Conservation (phyloP, 1,140 invertebrate genomes). For the Nomia melanderi region DNA sequence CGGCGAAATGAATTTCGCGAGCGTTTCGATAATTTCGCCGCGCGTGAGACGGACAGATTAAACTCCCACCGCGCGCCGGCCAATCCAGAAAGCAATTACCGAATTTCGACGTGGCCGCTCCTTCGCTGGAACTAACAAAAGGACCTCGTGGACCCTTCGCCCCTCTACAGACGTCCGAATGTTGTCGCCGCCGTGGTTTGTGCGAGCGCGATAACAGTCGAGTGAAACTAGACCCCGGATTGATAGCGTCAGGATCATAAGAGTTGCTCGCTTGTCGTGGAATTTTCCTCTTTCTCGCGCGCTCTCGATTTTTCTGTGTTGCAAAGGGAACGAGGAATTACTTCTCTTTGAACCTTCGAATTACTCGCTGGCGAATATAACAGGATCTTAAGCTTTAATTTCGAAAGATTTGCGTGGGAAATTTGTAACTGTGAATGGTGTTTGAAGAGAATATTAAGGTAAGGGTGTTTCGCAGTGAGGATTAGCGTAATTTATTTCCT, state of each 20-base stretch:
- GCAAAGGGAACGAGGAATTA: no score
- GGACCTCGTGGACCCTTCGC: conserved; percentile 50
- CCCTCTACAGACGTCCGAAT: conserved; percentile 19
- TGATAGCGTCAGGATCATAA: conserved; percentile 24
- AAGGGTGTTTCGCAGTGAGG: no score
- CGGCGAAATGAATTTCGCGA: not conserved
- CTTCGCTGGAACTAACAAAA: conserved; percentile 62
- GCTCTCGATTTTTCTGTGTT: no score
- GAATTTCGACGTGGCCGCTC: conserved; percentile 60
- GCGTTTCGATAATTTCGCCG: conserved; percentile 46
- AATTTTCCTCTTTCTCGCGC: not conserved
- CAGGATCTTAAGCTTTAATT: no score
- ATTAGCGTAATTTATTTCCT: no score
- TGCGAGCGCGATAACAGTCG: conserved; percentile 54
- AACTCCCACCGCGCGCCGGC: conserved; percentile 61
- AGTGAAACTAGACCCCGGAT: conserved; percentile 49
- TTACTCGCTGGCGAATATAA: no score
- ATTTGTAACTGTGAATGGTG: no score
- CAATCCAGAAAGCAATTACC: conserved; percentile 72
- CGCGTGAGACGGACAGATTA: conserved; percentile 58
- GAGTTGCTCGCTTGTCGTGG: not conserved
- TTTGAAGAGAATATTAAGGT: no score
- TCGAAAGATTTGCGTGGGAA: no score
- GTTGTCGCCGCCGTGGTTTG: conserved; percentile 43
- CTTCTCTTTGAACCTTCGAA: no score